phyloP scores from a whole-genome alignment of 2,797 vertebrate genomes.

The Hozukius guyotensis region DNA sequence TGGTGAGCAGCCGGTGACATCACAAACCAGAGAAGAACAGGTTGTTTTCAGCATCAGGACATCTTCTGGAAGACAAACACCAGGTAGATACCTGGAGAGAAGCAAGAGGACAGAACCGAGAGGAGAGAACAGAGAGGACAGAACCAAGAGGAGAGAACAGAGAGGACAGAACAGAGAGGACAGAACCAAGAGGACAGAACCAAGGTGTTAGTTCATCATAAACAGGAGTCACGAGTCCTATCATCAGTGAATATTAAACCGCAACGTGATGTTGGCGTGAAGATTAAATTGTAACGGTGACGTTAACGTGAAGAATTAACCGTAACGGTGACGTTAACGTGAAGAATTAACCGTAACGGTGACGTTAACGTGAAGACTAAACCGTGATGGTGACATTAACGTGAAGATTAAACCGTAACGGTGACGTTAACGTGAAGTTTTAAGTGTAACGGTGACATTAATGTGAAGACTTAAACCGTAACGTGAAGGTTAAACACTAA shows the following conservation, averaged over 20 bases:
- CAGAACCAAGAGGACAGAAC: too few species aligned
- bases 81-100: constrained; percentile 91
- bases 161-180: too few species aligned
- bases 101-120: not conserved
- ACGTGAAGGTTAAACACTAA: not conserved
- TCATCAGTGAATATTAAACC: not conserved
- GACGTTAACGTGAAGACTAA: not conserved
- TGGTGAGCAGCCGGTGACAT: not conserved
- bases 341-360: too few species aligned
- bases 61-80: constrained; percentile 96
- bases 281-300: not conserved
- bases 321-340: not conserved
- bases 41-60: constrained; percentile 50
- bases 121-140: too few species aligned
- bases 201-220: too few species aligned
- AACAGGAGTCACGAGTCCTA: not conserved
- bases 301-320: too few species aligned
- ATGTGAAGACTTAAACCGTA: not conserved
- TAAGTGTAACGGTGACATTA: fast-evolving
- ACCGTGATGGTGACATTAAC: not conserved
- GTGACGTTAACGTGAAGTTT: not conserved
- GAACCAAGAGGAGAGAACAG: too few species aligned
- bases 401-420: too few species aligned
- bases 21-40: not conserved
- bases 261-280: not conserved